Evolutionary conservation across 37 sponge, comb jelly and placozoan genomes (phyloP).

Genomic region (Cliona cf. orientalis): DNA sequence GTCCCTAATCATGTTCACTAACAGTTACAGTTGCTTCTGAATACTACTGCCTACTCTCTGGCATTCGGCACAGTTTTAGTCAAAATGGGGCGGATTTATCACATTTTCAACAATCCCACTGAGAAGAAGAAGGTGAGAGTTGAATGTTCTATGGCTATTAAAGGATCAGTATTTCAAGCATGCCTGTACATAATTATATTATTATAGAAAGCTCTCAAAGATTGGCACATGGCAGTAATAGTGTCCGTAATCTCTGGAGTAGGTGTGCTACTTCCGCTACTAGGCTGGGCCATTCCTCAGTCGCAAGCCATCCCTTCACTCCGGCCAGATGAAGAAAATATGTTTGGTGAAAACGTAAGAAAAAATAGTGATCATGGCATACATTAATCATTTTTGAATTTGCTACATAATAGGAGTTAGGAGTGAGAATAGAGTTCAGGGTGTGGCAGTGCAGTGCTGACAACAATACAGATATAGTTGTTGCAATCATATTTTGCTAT

Average conservation of each 20-base stretch:
- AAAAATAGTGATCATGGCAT: too few relatives aligned
- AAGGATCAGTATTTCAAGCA: too few relatives aligned
- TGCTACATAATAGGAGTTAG: not conserved
- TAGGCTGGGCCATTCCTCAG: not conserved
- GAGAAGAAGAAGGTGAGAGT: not conserved
- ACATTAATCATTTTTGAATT: not conserved
- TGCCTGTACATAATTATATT: too few relatives aligned
- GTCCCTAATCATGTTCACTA: not conserved
- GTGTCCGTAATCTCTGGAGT: not conserved
- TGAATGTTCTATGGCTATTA: too few relatives aligned
- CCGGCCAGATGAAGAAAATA: not conserved
- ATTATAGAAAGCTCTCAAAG: too few relatives aligned
- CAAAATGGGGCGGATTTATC: conserved; percentile 30
- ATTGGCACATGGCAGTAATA: not conserved
- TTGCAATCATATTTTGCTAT: not conserved
- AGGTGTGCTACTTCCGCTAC: not conserved
- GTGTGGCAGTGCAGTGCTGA: conserved; percentile 33
- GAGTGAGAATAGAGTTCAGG: not conserved
- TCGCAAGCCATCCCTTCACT: not conserved
- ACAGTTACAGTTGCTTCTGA: not conserved
- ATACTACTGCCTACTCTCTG: not conserved
- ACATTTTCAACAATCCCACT: conserved; percentile 6
- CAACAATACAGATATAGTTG: not conserved
- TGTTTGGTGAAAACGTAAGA: not conserved
- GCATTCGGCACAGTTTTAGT: conserved; percentile 18